A percentile compares a stretch with the other conserved stretches of the same genome.
Evolutionary conservation across 1,140 invertebrate genomes (phyloP).

Genomic region (Sitobion miscanthi): DNA sequence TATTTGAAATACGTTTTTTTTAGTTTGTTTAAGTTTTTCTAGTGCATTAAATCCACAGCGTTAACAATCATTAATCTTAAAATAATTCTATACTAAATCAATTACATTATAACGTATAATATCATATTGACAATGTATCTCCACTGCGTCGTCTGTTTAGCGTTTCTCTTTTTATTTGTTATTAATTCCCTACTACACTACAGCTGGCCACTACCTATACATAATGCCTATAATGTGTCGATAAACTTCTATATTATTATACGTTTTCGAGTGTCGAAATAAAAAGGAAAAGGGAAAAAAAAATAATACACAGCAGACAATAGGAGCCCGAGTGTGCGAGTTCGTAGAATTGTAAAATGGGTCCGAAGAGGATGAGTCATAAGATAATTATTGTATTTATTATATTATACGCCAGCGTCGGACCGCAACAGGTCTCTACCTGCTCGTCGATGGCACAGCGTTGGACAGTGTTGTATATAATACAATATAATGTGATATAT

Average conservation of each 20-base stretch:
- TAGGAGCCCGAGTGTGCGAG: not conserved
- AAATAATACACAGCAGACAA: not conserved
- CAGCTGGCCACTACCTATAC: not conserved
- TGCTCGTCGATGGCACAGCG: not conserved
- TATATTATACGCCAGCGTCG: not conserved
- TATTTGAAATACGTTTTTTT: not conserved
- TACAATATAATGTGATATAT: not conserved
- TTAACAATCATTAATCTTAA: not conserved
- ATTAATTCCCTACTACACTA: not conserved
- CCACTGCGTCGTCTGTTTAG: not conserved
- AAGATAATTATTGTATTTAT: conserved; percentile 11
- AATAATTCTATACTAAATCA: not conserved
- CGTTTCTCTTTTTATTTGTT: not conserved
- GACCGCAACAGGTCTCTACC: not conserved
- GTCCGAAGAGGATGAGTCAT: not conserved
- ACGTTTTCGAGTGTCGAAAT: not conserved
- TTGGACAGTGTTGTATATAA: not conserved
- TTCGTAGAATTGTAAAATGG: not conserved
- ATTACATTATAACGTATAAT: no score
- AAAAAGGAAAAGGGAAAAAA: not conserved
- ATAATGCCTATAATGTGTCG: not conserved
- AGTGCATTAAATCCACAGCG: not conserved
- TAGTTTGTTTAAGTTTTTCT: not conserved
- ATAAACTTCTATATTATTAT: not conserved
- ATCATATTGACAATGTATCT: not conserved